phyloP scores from a whole-genome alignment of 30 jellyfish, hydroid and myxozoan species.

The Cassiopea andromeda region DNA sequence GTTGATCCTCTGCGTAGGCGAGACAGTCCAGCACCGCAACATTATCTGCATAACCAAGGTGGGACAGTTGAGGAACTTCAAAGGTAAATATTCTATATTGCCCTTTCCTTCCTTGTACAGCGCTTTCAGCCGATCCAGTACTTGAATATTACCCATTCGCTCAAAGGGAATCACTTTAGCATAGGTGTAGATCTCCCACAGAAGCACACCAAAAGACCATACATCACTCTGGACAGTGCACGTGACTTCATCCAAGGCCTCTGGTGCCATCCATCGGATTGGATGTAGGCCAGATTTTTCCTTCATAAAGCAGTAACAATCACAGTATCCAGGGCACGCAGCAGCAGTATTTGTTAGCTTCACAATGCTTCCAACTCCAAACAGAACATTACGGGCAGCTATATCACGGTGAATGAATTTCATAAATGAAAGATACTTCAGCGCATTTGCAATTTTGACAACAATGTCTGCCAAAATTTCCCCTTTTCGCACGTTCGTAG shows the following conservation, averaged over 20 bases:
- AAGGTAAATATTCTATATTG: slow-evolving; percentile 61
- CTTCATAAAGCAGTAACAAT: slow-evolving; percentile 75
- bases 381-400: slow-evolving; percentile 72
- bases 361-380: slow-evolving; percentile 68
- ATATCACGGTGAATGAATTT: slow-evolving; percentile 75
- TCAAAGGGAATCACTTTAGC: slow-evolving; percentile 72
- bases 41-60: slow-evolving; percentile 44
- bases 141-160: slow-evolving; percentile 57
- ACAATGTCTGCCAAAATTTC: slow-evolving; percentile 71
- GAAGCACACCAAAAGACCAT: slow-evolving; percentile 85
- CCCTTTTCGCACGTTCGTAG: slow-evolving; percentile 44
- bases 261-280: slow-evolving; percentile 90
- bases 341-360: slow-evolving; percentile 86
- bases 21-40: slow-evolving; percentile 76
- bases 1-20: slow-evolving; percentile 60
- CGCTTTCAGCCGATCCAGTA: slow-evolving; percentile 51
- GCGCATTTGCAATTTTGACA: slow-evolving; percentile 63
- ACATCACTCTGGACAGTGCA: slow-evolving; percentile 72
- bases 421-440: slow-evolving; percentile 74
- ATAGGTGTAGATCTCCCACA: slow-evolving; percentile 82
- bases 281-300: slow-evolving; percentile 74
- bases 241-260: slow-evolving; percentile 45
- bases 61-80: slow-evolving; percentile 75
- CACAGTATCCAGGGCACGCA: slow-evolving; percentile 81
- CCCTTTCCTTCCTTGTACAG: slow-evolving; percentile 36